Evolutionary conservation across 2,113 vertebrate genomes (phyloP).

Genomic region (Oryzias woworae): DNA sequence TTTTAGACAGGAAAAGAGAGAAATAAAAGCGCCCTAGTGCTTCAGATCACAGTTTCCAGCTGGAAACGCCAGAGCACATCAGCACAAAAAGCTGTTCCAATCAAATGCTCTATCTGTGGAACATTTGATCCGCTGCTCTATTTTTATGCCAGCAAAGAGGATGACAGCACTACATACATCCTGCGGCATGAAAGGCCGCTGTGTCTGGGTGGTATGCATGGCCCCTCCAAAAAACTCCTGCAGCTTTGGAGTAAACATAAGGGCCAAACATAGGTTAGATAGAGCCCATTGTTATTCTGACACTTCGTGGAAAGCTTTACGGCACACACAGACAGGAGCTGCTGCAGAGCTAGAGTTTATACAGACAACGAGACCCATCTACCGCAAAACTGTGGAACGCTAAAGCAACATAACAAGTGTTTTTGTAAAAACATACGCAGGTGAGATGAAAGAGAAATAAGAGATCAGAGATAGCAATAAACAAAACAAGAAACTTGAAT

Average conservation of each 20-base stretch:
- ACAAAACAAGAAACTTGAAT: too few relatives aligned
- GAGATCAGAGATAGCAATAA: too few relatives aligned
- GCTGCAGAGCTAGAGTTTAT: too few relatives aligned
- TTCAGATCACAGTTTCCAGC: too few relatives aligned
- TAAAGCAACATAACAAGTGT: too few relatives aligned
- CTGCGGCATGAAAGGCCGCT: conserved; percentile 5
- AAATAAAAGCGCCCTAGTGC: too few relatives aligned
- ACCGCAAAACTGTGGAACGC: too few relatives aligned
- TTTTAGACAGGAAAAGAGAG: too few relatives aligned
- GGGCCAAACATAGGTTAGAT: conserved; percentile 25
- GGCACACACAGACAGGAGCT: conserved; percentile 11
- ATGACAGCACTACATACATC: conserved; percentile 39
- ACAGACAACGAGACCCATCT: too few relatives aligned
- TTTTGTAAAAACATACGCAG: too few relatives aligned
- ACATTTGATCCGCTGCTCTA: conserved; percentile 65
- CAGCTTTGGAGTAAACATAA: conserved; percentile 27
- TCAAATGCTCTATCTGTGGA: conserved; percentile 63
- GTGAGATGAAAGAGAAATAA: too few relatives aligned
- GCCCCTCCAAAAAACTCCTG: conserved; percentile 6
- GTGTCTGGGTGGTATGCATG: conserved; percentile 24
- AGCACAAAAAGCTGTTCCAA: conserved; percentile 48
- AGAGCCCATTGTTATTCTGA: conserved; percentile 21
- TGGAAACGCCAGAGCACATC: too few relatives aligned
- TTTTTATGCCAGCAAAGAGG: conserved; percentile 60
- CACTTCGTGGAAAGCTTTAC: conserved; percentile 25